These are phyloP conservation scores for Eidolon helvum DNA, from an alignment of 2,113 vertebrate species.

Conservation along the genomic window DNA sequence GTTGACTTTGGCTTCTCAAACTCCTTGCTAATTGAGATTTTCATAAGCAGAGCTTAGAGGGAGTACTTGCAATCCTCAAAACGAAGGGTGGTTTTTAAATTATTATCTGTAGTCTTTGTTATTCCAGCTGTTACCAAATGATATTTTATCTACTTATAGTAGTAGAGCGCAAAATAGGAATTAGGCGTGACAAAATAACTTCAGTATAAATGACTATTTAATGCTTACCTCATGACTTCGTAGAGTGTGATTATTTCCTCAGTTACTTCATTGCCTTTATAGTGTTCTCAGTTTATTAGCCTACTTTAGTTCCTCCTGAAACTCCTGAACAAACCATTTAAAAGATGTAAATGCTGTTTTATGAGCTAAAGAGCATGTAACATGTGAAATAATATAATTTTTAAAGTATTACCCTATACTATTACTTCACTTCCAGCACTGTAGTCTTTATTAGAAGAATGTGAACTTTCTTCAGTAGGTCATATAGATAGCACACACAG, in stretches of 20 bases:
- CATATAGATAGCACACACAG: neutral
- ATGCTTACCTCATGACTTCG: neutral
- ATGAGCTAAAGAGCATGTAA: neutral
- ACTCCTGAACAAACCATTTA: neutral
- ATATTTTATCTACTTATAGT: neutral
- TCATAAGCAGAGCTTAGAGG: neutral
- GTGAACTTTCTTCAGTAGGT: neutral
- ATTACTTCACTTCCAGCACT: neutral
- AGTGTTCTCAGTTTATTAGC: neutral
- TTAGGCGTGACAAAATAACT: neutral
- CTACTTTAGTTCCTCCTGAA: neutral
- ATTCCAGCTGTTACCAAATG: neutral
- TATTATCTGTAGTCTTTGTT: neutral
- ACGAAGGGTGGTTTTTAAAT: neutral
- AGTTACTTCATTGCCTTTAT: neutral
- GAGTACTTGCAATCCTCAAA: neutral
- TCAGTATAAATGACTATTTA: neutral
- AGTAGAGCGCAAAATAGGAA: neutral
- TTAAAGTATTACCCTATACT: neutral
- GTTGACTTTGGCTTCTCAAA: constrained; percentile 2
- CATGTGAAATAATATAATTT: neutral
- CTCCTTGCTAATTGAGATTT: neutral
- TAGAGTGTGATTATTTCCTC: neutral
- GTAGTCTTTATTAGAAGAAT: neutral
- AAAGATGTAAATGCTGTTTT: neutral